Base-by-base conservation (phyloP, 2,113 vertebrate species). In the Chaetodon auriga region DNA sequence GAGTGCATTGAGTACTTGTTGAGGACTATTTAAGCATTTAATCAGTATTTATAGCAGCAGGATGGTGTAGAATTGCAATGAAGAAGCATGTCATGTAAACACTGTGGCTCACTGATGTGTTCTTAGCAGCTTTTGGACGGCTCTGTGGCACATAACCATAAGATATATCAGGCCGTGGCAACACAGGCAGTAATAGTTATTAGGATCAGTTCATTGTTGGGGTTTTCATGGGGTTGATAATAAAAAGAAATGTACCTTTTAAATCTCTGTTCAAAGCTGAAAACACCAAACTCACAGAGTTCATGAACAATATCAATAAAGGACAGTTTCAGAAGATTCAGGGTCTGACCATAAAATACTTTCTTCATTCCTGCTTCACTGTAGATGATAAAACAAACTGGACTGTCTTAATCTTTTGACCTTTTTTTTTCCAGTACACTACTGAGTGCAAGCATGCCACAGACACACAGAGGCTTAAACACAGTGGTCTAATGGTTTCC, bases 401-500 rank as follows among this genome's bases (percentile, higher is more conserved):
- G 21, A 73, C 73, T 69, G 41, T 68, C 61, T 68, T 72, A 78
- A 70, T 53, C 68, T 79, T 64, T 74, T 83, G 83, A 83, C 76
- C 65, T 73, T 74, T 77, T 73, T 61, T 60, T n/a, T 68, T 25
- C 38, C 68, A 62, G 21, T 82, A n/a, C 64, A 75, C 48, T 23
- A 36, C 49, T 81, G 70, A 85, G 78, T 81, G 70, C 54, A 81
- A 82, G 81, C 75, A 87, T 18, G 80, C 82, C 83, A 83, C 58
- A 65, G 68, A 87, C 60, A 69, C 76, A 70, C 53, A 51, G 16
- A 64, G 57, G 54, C 60, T 81, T 88, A 87, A 84, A 84, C 82
- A 77, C 68, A 88, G 48, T 13, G 57, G 70, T 78, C 87, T 93
- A 90, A 92, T 92, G 87, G 90, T 87, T 92, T 89, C 90, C 84